A percentile compares a stretch with the other conserved stretches of the same genome.
phyloP scores from a whole-genome alignment of 1,140 invertebrate genomes.

The roundworm (Caenorhabditis elegans) region WBcel235 BX284606.5:15107501-15108000 shows the following conservation, averaged over 20 bases:
- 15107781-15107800: background rate
- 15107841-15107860: slow-evolving; percentile 23
- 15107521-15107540: too few species aligned
- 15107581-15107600: too few species aligned
- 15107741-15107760: background rate
- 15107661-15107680: too few species aligned
- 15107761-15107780: background rate
- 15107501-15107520: too few species aligned
- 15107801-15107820: background rate
- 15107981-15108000: background rate
- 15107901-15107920: slow-evolving; percentile 30
- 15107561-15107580: too few species aligned
- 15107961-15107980: background rate
- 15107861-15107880: slow-evolving; percentile 28
- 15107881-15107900: too few species aligned
- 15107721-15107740: background rate
- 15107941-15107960: slow-evolving; percentile 2
- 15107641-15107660: too few species aligned
- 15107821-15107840: background rate
- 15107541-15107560: too few species aligned
- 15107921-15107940: slow-evolving; percentile 16
- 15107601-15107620: too few species aligned
- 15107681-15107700: background rate
- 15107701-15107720: background rate
- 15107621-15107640: too few species aligned